phyloP scores from a whole-genome alignment of 2,888 invertebrate species.

The Panzeria rudis region DNA sequence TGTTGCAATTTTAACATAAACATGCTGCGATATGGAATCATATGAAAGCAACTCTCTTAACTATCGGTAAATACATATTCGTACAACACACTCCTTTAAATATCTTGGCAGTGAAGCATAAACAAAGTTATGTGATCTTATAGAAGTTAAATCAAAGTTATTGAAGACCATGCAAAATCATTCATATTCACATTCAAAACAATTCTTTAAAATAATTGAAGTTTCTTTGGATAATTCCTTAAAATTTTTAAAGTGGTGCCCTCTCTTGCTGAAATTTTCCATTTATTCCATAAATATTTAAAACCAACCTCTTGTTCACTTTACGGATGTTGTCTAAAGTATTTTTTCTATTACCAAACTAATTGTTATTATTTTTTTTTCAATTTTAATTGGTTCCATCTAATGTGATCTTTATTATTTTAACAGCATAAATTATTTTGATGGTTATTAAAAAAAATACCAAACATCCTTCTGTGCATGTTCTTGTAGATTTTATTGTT shows the following conservation, averaged over 20 bases:
- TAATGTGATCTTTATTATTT: conserved; percentile 55
- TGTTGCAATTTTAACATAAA: no score
- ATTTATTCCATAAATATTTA: background rate
- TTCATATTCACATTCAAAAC: conserved; percentile 1
- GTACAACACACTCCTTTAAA: conserved; percentile 29
- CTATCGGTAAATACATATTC: background rate
- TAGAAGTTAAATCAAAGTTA: conserved; percentile 1
- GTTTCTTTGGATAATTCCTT: no score
- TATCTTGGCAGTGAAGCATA: background rate
- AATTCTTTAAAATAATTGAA: background rate
- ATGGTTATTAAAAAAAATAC: conserved; percentile 9
- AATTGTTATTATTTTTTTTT: background rate
- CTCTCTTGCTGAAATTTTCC: conserved; percentile 6
- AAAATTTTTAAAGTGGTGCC: conserved; percentile 8
- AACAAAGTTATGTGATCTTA: background rate
- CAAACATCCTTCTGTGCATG: conserved; percentile 30
- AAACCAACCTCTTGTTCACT: conserved; percentile 2
- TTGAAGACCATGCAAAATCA: conserved; percentile 11
- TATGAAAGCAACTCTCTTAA: no score
- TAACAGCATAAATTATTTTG: conserved; percentile 36
- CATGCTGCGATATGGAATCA: no score
- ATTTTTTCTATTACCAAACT: conserved; percentile 32
- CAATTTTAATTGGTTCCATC: conserved; percentile 38
- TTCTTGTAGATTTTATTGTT: conserved; percentile 12
- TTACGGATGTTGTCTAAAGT: conserved; percentile 55